Base-by-base conservation (phyloP, 2,888 invertebrate genomes). In the Volucella inflata region DNA sequence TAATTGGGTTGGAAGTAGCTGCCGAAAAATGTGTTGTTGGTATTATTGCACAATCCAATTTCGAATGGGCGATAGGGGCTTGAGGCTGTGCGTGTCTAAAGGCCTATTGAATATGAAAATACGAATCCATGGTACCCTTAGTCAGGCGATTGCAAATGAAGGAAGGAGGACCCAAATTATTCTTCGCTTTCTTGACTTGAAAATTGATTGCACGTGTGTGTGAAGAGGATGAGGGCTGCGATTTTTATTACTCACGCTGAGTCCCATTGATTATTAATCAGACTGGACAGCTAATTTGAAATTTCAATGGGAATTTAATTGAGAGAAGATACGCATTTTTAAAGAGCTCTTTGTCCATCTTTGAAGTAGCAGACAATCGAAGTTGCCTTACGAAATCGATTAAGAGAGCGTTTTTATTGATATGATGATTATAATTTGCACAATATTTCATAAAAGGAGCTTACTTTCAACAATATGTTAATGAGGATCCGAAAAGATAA, bases 191-290 rank as follows among this genome's bases (percentile, higher is more conserved):
- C 75, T 79, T 75, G 48, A 60, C 40, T 85, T 59, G 71, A 53
- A 77, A 85, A 85, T 85, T 85, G 81, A 81, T 68, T 81, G 85
- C 85, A 81, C 85, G 85, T 85, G 85, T 81, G 65, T 76, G 30
- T 30, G 30, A 30, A 6, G 65, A 71, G 40, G 76, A 85, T 85
- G 81, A 81, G 85, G 85, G 85, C 81, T 72, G 72, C 71, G 70
- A 80, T 83, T 70, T 77, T 70, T 44, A 46, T 55, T 42, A 21
- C 11, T 30, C 16, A 53, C 67, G 59, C 59, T 21, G 55, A 36
- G 17, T 40, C 46, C 67, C 59, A 76, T 67, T 62, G 68, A 70
- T 77, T 60, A 40, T 59, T 59, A 62, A 64, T 71, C 64, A 50
- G 50, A 11, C 48, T 38, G 50, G 55, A 42, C 70, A 50, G 64